Evolutionary conservation across 2,888 invertebrate genomes (phyloP), one percentile per base, ranked within the genome.

Genomic region (Melanostoma scalare): DNA sequence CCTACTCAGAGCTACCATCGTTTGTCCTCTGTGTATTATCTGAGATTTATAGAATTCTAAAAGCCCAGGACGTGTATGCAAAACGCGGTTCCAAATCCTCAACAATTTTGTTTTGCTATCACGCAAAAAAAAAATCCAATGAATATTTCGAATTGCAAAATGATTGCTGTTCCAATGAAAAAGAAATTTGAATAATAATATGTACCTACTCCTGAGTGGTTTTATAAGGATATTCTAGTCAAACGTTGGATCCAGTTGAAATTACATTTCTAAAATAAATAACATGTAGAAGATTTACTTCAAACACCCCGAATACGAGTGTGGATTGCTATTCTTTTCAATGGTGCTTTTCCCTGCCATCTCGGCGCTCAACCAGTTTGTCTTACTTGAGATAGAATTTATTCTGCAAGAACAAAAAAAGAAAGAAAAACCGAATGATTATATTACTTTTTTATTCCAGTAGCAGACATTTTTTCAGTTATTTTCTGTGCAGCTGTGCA

Each of bases 51-150:
- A 20, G 20, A 20, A 20, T 20, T 20, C 20, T 20, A 20, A 20
- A 20, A 20, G 20, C 20, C 20, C 20, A 20, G 20, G 20, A 20
- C 20, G 20, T 20, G 20, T 20, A 1, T 20, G 20, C 1, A 20
- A 63, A 63, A 4, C n/a, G 8, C 4, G 10, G 2, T 2, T 10
- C 4, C 6, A 3, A 6, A 44, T 63, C 6, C 30, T 3, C 10
- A 50, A 9, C n/a, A 10, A 40, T n/a, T 48, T 63, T 50, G 63
- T 40, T 50, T 53, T 6, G 6, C 35, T 4, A 44, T 60, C 8
- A 44, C 20, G n/a, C 5, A n/a, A 20, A 48, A 42, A 42, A 42
- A 42, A 3, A 42, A 42, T 6, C 20, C 20, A 20, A 20, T 20
- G 20, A 20, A 20, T 20, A 20, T 20, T 20, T 20, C 20, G 20